Evolutionary conservation across 37 sponge, comb jelly and placozoan genomes (phyloP), one percentile per base, ranked within the genome.

Genomic region (Crambe crambe): DNA sequence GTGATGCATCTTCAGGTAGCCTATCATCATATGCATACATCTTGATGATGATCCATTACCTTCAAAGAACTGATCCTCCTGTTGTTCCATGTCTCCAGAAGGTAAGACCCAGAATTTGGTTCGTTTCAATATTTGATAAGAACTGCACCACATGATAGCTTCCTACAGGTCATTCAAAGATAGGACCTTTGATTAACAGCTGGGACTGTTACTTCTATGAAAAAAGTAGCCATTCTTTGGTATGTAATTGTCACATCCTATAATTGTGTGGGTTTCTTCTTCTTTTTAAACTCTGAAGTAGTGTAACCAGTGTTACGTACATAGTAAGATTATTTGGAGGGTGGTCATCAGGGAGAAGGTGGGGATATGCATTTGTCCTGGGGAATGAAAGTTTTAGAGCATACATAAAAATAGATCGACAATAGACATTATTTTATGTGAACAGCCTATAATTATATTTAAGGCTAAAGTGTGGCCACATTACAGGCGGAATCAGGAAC

Each of bases 21-120:
- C 84, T 97, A 34, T 95, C 95, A 38, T 97, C 97, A 10, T 97
- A 97, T 73, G 95, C 97, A 32, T 94, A 95, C 77, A 89, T 93
- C 56, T 70, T 97, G 56, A 83, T 97, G 90, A 17, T 94, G 56
- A 79, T 97, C 34, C 91, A 95, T 72, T 97, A 82, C 72, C 95
- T 97, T 1, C 97, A 97, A 80, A 85, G 79, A 30, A 77, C 78
- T 3, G 23, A 32, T 17, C 92, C 92, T 39, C 95, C 95, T 56
- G 86, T 95, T 39, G 42, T 95, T 3, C 95, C 95, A 23, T 81
- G 84, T 4, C 70, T 95, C 65, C 95, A 95, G 74, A 60, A 91
- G 92, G 92, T 95, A 0, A 29, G 41, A 51, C 9, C n/a, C n/a
- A n/a, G n/a, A n/a, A n/a, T n/a, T n/a, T n/a, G n/a, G n/a, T n/a